These are phyloP conservation scores for Setipinna tenuifilis DNA, from an alignment of 2,797 vertebrate genomes.

Conservation along the genomic window DNA sequence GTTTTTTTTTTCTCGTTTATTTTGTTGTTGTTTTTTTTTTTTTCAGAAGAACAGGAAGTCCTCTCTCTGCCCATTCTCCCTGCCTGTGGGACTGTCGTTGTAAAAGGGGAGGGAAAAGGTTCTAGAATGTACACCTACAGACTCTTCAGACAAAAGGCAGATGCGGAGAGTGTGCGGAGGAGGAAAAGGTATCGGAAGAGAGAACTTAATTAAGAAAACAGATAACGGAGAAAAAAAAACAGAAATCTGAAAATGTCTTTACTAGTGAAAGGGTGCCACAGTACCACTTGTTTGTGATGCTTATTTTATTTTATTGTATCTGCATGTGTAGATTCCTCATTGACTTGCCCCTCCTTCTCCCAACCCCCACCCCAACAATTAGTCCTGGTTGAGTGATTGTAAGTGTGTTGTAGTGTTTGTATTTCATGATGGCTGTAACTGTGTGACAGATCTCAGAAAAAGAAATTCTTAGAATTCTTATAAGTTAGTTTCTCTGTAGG, in stretches of 20 bases:
- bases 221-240: conserved; percentile 31
- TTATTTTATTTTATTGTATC: conserved; percentile 54
- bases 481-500: neutral
- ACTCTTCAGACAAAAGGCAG: neutral
- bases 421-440: conserved; percentile 54
- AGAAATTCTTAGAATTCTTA: neutral
- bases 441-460: neutral
- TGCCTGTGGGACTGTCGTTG: neutral
- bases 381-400: conserved; percentile 60
- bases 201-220: conserved; percentile 38
- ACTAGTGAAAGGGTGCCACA: conserved; percentile 76
- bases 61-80: conserved; percentile 52
- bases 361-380: conserved; percentile 34
- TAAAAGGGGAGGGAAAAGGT: neutral
- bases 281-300: conserved; percentile 55
- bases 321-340: conserved; percentile 71
- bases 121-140: conserved; percentile 11
- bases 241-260: conserved; percentile 43
- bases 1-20: neutral
- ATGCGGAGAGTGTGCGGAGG: conserved; percentile 1
- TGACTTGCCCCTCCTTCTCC: conserved; percentile 50
- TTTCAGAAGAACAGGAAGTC: conserved; percentile 56
- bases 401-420: conserved; percentile 54
- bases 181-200: neutral
- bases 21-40: neutral